These are phyloP conservation scores for Burhinus oedicnemus DNA, from an alignment of 2,113 vertebrate genomes.

Conservation along the genomic window DNA sequence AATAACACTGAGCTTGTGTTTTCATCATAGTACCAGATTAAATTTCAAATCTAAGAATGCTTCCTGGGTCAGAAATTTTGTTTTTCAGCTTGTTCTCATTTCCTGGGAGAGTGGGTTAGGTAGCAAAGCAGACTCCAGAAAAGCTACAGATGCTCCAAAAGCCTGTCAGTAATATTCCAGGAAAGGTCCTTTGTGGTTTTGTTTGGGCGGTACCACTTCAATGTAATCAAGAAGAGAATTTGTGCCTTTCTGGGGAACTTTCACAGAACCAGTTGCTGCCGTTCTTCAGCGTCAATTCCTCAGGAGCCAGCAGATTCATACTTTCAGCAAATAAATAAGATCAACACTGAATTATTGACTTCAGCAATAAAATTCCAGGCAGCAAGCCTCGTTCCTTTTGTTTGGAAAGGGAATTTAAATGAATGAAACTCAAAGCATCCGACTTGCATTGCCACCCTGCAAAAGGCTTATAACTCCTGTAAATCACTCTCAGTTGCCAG, in stretches of 20 bases:
- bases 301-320: background rate
- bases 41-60: background rate
- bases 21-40: background rate
- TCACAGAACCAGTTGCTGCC: background rate
- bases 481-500: background rate
- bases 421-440: background rate
- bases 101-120: background rate
- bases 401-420: background rate
- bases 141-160: background rate
- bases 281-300: background rate
- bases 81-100: background rate
- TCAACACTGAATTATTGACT: background rate
- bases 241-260: background rate
- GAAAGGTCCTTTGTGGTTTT: background rate
- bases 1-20: background rate
- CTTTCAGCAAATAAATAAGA: background rate
- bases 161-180: background rate
- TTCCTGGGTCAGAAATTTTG: background rate
- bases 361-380: background rate
- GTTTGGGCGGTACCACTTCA: rapidly evolving
- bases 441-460: background rate
- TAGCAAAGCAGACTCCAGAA: background rate
- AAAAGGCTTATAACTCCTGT: background rate
- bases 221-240: background rate
- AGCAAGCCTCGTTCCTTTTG: background rate